These are phyloP conservation scores for Dicyrtomina minuta DNA, from an alignment of 2,888 invertebrate genomes.

Conservation along the genomic window DNA sequence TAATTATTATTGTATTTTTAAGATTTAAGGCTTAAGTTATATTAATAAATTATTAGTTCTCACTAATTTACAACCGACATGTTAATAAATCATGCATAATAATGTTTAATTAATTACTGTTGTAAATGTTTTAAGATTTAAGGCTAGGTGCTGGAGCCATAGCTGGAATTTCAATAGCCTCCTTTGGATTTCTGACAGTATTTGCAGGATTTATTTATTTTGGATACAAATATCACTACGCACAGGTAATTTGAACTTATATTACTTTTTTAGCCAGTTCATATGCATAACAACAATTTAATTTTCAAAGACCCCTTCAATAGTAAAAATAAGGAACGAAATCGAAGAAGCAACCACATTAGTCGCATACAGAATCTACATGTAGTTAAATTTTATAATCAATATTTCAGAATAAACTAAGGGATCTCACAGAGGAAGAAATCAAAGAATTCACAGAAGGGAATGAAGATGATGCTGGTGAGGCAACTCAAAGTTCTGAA, in stretches of 20 bases:
- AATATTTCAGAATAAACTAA: not conserved
- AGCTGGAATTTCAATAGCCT: not conserved
- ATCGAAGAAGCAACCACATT: too few relatives aligned
- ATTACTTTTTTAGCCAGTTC: not conserved
- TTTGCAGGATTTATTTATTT: not conserved
- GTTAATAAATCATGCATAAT: too few relatives aligned
- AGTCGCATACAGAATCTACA: too few relatives aligned
- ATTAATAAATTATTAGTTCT: not conserved
- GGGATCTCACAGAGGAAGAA: slow-evolving; percentile 1
- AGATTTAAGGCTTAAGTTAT: not conserved
- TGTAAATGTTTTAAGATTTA: not conserved
- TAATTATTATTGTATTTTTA: not conserved
- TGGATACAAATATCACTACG: not conserved
- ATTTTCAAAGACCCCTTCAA: too few relatives aligned
- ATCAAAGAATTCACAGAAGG: not conserved
- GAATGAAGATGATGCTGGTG: not conserved
- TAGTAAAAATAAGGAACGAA: too few relatives aligned
- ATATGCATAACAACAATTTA: not conserved
- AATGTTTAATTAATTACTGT: not conserved
- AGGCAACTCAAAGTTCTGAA: not conserved
- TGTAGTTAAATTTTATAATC: too few relatives aligned
- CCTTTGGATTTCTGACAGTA: not conserved
- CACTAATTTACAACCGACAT: not conserved
- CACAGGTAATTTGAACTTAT: not conserved
- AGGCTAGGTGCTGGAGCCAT: not conserved